phyloP scores from a whole-genome alignment of 2,797 vertebrate species.

The Neosalanx taihuensis region DNA sequence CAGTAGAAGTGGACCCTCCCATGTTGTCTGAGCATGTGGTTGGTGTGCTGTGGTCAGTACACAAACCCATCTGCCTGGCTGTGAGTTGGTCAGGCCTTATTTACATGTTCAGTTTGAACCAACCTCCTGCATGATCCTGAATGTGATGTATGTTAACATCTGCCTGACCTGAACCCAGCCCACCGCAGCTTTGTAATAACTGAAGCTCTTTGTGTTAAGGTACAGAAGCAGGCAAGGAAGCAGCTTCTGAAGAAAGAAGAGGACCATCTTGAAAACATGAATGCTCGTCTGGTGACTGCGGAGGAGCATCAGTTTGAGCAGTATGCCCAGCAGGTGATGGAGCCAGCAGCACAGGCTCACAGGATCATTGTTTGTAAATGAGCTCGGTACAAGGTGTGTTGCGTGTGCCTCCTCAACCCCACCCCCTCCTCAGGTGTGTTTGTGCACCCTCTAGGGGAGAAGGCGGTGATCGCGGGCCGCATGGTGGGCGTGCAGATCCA shows the following conservation, averaged over 20 bases:
- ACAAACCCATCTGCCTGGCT: no score
- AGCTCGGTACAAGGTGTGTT: neutral
- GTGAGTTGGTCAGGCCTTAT: no score
- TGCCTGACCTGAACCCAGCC: no score
- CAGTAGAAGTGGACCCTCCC: no score
- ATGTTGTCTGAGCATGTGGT: no score
- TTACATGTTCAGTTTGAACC: no score
- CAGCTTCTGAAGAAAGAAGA: constrained; percentile 67
- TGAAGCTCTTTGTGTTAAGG: constrained; percentile 61
- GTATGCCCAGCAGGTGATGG: constrained; percentile 81
- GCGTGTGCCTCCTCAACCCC: neutral
- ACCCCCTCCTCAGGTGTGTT: constrained; percentile 80
- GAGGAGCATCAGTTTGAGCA: constrained; percentile 83
- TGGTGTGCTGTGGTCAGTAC: no score
- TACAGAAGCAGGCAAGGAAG: constrained; percentile 65
- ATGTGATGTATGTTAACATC: no score
- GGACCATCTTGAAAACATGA: constrained; percentile 61
- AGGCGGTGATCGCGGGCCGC: constrained; percentile 75
- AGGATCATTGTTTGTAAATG: constrained; percentile 17
- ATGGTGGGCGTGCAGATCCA: constrained; percentile 85
- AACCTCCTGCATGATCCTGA: no score
- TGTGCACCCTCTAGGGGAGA: constrained; percentile 91
- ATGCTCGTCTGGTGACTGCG: constrained; percentile 50
- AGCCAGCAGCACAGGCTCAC: constrained; percentile 68
- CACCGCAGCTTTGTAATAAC: neutral